Base-by-base conservation (phyloP, 30 jellyfish, hydroid and myxozoan species). In the Aurelia aurita complex sp. Pacific region DNA sequence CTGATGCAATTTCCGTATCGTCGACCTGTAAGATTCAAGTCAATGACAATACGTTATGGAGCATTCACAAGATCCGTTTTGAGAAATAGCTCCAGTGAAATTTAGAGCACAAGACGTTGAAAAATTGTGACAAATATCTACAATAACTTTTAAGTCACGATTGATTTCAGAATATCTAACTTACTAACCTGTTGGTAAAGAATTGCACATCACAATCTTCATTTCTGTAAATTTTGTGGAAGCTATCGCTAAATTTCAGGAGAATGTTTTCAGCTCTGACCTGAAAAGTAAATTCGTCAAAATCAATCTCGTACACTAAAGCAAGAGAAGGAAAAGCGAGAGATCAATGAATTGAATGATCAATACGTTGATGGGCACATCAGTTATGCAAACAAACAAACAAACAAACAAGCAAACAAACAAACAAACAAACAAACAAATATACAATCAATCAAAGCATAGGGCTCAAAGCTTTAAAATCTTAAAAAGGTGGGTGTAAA, bases 241-340 rank as follows among this genome's bases (percentile, higher is more conserved):
- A 93, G 29, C 81, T 77, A 50, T 71, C 85, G 70, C 71, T 83
- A 77, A 93, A 93, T 77, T 93, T 93, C 83, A 93, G 57, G 8
- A 87, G 76, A 42, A 93, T 91, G 15, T 83, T 89, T 29, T 93
- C 98, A n/a, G 96, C 98, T 65, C 90, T 88, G 32, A 91, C 93
- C 97, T 91, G 16, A 59, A 71, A 66, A 36, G 36, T 3, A 77
- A 50, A 29, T 16, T 36, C 12, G 7, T 57, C 83, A 10, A 33
- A 23, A 13, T 33, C 12, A 75, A 43, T 43, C 54, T 43, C 18
- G n/a, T 40, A 13, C 2, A 11, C 9, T 3, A 13, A 18, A 18
- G 34, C 4, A 19, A 15, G 65, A 1, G 35, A 69, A 69, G 52
- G 76, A 10, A 40, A 40, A 1, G 33, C 38, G 42, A 66, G 35